phyloP scores from a whole-genome alignment of 1,140 invertebrate species.

The Artemia franciscana region DNA sequence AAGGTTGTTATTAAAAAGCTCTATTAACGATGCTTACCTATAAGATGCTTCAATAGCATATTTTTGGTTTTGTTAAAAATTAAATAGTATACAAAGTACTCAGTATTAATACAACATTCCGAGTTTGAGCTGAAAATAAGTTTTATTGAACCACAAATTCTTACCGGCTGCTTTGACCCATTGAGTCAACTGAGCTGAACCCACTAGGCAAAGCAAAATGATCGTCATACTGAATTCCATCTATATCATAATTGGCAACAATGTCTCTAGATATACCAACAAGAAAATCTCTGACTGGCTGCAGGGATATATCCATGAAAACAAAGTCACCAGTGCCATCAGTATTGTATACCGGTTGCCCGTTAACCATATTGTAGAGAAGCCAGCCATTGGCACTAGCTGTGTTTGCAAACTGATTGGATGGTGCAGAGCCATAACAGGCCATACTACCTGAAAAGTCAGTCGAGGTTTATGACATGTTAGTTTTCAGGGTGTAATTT shows the following conservation, averaged over 20 bases:
- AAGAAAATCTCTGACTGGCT: constrained; percentile 2
- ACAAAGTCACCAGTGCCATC: constrained; percentile 2
- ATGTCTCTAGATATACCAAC: constrained; percentile 4
- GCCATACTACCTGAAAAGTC: constrained; percentile 1
- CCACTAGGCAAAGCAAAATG: constrained; percentile 6
- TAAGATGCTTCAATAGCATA: too few species aligned
- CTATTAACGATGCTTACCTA: too few species aligned
- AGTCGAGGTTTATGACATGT: too few species aligned
- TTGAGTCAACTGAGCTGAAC: constrained; percentile 3
- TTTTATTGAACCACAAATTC: too few species aligned
- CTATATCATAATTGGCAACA: constrained; percentile 5
- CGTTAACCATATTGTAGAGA: constrained; percentile 1
- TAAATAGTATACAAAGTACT: too few species aligned
- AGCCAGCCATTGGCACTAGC: constrained; percentile 5
- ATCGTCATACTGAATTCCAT: constrained; percentile 7
- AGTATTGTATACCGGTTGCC: constrained; percentile 1
- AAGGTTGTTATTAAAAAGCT: too few species aligned
- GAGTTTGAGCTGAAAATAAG: too few species aligned
- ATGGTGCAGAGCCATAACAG: constrained; percentile 2
- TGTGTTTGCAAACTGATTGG: background rate
- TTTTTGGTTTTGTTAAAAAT: too few species aligned
- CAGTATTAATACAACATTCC: too few species aligned
- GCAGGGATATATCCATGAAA: constrained; percentile 4
- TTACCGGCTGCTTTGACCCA: constrained; percentile 1
- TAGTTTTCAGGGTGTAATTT: too few species aligned